phyloP scores from a whole-genome alignment of 2,113 vertebrate genomes.

The Panthera leo region DNA sequence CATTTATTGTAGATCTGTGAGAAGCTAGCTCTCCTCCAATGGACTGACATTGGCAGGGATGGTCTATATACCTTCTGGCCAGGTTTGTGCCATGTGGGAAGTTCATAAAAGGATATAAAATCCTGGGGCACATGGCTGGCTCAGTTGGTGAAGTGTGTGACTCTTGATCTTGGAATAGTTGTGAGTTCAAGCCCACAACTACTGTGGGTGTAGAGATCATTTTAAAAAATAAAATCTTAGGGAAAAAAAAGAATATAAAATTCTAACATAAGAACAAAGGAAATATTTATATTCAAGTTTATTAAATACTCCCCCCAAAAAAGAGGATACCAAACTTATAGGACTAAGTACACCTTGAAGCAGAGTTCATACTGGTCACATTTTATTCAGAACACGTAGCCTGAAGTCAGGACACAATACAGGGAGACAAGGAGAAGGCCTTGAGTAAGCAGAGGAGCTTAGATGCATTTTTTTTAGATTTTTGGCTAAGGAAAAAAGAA shows the following conservation, averaged over 20 bases:
- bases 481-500: neutral
- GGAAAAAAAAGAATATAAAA: neutral
- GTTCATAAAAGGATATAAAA: neutral
- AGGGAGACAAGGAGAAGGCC: neutral
- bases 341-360: neutral
- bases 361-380: neutral
- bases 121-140: neutral
- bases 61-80: neutral
- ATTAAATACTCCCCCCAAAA: neutral
- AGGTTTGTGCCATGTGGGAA: neutral
- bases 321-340: neutral
- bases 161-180: too few species aligned
- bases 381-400: neutral
- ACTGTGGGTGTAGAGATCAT: neutral
- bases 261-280: neutral
- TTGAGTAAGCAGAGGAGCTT: neutral
- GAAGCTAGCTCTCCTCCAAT: neutral
- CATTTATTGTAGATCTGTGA: neutral
- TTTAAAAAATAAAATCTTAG: neutral
- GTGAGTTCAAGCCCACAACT: too few species aligned
- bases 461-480: neutral
- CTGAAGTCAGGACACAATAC: neutral
- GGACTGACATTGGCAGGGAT: neutral
- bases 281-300: neutral
- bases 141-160: neutral